These are phyloP conservation scores for Nezara viridula DNA, from an alignment of 2,888 invertebrate genomes.

Conservation along the genomic window DNA sequence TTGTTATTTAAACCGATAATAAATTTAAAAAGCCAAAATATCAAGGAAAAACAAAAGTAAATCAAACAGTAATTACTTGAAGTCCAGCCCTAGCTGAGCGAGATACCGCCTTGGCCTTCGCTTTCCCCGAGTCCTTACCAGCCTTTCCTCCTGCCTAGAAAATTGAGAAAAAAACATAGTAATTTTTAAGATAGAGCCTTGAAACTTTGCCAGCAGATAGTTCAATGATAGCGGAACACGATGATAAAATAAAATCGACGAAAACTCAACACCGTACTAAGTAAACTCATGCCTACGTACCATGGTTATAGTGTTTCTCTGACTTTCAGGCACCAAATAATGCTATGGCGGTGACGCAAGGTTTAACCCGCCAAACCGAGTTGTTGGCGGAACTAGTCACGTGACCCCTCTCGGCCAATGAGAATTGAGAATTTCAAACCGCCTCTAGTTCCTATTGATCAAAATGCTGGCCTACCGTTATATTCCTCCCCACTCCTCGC, in stretches of 20 bases:
- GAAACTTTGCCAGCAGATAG: conserved; percentile 74
- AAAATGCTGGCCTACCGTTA: conserved; percentile 56
- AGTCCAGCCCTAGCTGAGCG: conserved; percentile 98
- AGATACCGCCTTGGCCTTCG: conserved; percentile 99
- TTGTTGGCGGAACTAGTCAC: conserved; percentile 63
- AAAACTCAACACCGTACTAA: conserved; percentile 68
- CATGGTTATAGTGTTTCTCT: conserved; percentile 67
- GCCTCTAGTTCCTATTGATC: conserved; percentile 60
- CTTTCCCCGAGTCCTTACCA: conserved; percentile 99
- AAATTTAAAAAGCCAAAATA: conserved; percentile 48
- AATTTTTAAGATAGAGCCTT: conserved; percentile 70
- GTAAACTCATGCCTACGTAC: conserved; percentile 71
- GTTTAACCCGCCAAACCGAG: conserved; percentile 63
- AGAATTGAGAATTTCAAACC: conserved; percentile 59
- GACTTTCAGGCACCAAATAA: conserved; percentile 39
- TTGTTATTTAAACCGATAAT: background rate
- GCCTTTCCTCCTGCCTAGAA: conserved; percentile 99
- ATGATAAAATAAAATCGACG: conserved; percentile 65
- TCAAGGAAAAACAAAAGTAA: background rate
- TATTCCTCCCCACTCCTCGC: conserved; percentile 46
- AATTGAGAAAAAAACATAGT: conserved; percentile 64
- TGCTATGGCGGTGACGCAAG: conserved; percentile 61
- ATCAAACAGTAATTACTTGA: conserved; percentile 78
- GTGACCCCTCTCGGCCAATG: conserved; percentile 62
- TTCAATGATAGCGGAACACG: conserved; percentile 68